Evolutionary conservation across 2,888 invertebrate genomes (phyloP).

Genomic region (Cryptus viduatorius): DNA sequence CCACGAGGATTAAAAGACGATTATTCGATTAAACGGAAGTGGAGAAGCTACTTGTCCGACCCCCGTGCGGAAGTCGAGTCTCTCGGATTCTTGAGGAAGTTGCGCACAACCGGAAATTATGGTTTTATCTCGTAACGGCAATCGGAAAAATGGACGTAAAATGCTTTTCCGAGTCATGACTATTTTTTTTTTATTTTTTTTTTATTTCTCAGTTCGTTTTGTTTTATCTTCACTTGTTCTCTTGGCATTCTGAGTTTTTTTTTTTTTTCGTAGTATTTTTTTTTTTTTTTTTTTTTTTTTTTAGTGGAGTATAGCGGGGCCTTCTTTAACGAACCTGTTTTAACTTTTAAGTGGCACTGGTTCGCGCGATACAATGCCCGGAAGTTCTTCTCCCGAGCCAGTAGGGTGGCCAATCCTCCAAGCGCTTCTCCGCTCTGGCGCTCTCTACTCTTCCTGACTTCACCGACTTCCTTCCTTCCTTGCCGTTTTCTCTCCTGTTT

Average conservation of each 20-base stretch:
- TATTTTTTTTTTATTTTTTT: neutral
- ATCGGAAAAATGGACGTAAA: neutral
- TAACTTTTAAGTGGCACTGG: conserved; percentile 79
- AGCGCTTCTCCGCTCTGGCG: conserved; percentile 44
- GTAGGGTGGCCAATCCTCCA: conserved; percentile 37
- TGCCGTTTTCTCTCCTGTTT: neutral
- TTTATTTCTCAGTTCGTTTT: neutral
- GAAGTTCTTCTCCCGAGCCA: conserved; percentile 36
- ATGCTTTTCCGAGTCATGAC: neutral
- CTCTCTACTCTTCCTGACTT: conserved; percentile 54
- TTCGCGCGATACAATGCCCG: conserved; percentile 74
- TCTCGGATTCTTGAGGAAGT: neutral
- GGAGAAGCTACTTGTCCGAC: neutral
- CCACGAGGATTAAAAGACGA: conserved; percentile 56
- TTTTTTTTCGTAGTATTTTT: no score
- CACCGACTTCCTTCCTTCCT: conserved; percentile 49
- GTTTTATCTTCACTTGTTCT: neutral
- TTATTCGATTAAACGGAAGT: conserved; percentile 56
- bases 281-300: conserved; percentile 28
- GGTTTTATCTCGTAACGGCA: neutral
- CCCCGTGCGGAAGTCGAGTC: neutral
- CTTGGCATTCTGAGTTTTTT: neutral
- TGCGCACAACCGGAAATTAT: neutral
- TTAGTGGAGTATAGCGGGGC: neutral
- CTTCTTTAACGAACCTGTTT: conserved; percentile 73